Conservation (phyloP, 1,140 invertebrate genomes). For the Hydropsyche tenuis region DNA sequence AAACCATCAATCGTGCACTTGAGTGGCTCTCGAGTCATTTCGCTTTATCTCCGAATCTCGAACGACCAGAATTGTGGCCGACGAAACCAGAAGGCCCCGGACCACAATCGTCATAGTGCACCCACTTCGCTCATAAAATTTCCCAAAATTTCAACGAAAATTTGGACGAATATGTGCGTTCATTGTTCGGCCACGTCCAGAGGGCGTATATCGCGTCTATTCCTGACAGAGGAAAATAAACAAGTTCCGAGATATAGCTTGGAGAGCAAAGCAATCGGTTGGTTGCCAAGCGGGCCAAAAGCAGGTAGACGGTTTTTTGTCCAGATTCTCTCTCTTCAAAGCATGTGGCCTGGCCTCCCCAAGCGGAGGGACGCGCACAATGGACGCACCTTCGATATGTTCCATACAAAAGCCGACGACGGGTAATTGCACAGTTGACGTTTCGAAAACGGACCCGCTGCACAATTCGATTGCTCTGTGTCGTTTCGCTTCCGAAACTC, state of each 20-base stretch:
- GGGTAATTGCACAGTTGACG: too few relatives aligned
- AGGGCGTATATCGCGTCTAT: slow-evolving; percentile 14
- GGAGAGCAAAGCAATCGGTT: slow-evolving; percentile 21
- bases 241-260: slow-evolving; percentile 20
- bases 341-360: neutral
- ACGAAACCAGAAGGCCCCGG: slow-evolving; percentile 11
- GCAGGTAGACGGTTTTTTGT: slow-evolving; percentile 34
- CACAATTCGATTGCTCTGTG: too few relatives aligned
- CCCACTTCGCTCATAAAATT: neutral
- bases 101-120: neutral
- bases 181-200: neutral
- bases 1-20: slow-evolving; percentile 17
- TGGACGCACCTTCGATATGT: too few relatives aligned
- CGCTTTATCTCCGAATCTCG: neutral
- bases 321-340: slow-evolving; percentile 8
- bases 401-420: too few relatives aligned
- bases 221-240: slow-evolving; percentile 26
- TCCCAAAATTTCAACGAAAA: neutral
- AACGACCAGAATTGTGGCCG: neutral
- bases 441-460: too few relatives aligned
- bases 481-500: too few relatives aligned
- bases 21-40: neutral
- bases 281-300: slow-evolving; percentile 30
- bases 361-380: neutral
- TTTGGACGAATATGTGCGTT: neutral